These are phyloP conservation scores for Furcifer pardalis DNA, from an alignment of 2,797 vertebrate genomes.

Conservation along the genomic window DNA sequence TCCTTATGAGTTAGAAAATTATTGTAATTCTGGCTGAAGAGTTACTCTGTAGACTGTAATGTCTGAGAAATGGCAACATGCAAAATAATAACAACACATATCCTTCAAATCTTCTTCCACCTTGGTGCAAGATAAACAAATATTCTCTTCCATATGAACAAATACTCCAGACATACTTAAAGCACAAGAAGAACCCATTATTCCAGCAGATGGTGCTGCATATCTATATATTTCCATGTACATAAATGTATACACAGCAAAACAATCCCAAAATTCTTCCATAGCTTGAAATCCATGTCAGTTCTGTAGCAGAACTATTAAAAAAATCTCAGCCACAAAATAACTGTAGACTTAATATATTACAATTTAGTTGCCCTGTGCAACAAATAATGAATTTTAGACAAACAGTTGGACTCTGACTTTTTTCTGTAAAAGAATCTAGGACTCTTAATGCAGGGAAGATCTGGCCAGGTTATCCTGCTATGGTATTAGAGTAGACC, in stretches of 20 bases:
- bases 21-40: not conserved
- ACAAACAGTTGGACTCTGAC: not conserved
- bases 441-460: not conserved
- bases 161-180: not conserved
- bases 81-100: not conserved
- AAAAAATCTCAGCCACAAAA: slow-evolving; percentile 46
- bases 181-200: not conserved
- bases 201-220: slow-evolving; percentile 83
- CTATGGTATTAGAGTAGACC: no score
- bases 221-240: slow-evolving; percentile 68
- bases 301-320: slow-evolving; percentile 40
- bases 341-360: slow-evolving; percentile 25
- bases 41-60: no score
- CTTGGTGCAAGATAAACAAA: not conserved
- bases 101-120: not conserved
- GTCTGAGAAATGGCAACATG: not conserved
- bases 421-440: not conserved
- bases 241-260: not conserved
- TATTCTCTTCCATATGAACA: slow-evolving; percentile 1
- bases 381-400: slow-evolving; percentile 25
- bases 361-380: slow-evolving; percentile 38
- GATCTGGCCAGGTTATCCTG: no score
- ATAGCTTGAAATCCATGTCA: slow-evolving; percentile 31
- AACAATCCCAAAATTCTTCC: not conserved
- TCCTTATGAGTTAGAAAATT: not conserved